phyloP scores from a whole-genome alignment of 2,797 vertebrate genomes.

The Syngnathus acus region DNA sequence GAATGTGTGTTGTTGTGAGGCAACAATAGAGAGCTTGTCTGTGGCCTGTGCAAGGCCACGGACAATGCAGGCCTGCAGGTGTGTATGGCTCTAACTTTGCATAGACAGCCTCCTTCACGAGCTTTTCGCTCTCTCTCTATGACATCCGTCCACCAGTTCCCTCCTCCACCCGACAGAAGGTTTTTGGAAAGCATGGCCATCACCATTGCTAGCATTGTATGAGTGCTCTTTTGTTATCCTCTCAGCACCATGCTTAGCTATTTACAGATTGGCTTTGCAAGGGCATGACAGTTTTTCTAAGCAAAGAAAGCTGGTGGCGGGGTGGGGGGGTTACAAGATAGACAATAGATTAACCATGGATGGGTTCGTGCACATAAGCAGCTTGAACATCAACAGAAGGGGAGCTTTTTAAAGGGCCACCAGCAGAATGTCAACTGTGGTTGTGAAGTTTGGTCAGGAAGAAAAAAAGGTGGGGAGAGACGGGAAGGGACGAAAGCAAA shows the following conservation, averaged over 20 bases:
- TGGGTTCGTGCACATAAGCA: constrained; percentile 56
- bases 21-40: constrained; percentile 56
- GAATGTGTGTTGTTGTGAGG: background rate
- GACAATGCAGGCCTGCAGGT: constrained; percentile 70
- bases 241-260: constrained; percentile 48
- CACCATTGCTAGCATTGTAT: constrained; percentile 54
- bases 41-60: constrained; percentile 40
- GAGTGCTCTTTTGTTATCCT: constrained; percentile 47
- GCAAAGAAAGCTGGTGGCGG: constrained; percentile 24
- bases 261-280: constrained; percentile 64
- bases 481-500: constrained; percentile 28
- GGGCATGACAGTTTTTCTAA: constrained; percentile 27
- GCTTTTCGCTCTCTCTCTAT: constrained; percentile 26
- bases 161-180: constrained; percentile 6
- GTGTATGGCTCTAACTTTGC: constrained; percentile 70
- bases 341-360: constrained; percentile 40
- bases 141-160: constrained; percentile 29
- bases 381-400: constrained; percentile 61
- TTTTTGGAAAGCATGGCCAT: constrained; percentile 28
- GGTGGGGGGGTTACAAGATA: constrained; percentile 25
- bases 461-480: constrained; percentile 43
- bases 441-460: constrained; percentile 35
- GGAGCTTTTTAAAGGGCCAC: constrained; percentile 38
- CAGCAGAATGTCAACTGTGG: constrained; percentile 63
- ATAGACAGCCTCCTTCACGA: constrained; percentile 59